These are phyloP conservation scores for Drosophila mercatorum DNA, from an alignment of 2,888 invertebrate species.

Conservation along the genomic window DNA sequence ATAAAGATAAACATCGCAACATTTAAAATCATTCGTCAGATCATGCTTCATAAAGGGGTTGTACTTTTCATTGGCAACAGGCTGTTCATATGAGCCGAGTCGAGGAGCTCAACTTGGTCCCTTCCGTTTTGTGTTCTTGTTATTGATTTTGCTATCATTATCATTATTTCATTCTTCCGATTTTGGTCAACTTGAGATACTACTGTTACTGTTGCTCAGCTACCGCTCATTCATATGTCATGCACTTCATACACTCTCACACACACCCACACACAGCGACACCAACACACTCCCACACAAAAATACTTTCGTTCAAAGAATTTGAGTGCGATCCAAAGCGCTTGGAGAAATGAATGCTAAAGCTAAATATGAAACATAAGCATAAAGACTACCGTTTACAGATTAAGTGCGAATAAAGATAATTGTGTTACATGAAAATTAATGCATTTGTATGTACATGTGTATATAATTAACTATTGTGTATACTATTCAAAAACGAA, in stretches of 20 bases:
- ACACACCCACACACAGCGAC: background rate
- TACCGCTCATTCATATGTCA: constrained; percentile 52
- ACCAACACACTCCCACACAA: constrained; percentile 4
- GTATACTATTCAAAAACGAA: constrained; percentile 72
- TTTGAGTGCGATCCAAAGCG: constrained; percentile 54
- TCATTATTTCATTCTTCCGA: constrained; percentile 50
- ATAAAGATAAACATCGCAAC: constrained; percentile 24
- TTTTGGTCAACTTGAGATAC: constrained; percentile 37
- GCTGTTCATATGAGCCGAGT: constrained; percentile 17
- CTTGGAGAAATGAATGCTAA: constrained; percentile 77
- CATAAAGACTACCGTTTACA: constrained; percentile 52
- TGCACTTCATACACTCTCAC: constrained; percentile 27
- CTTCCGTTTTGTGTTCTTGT: constrained; percentile 32
- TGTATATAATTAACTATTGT: constrained; percentile 61
- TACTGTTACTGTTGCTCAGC: constrained; percentile 39
- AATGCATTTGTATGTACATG: constrained; percentile 58
- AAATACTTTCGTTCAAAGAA: constrained; percentile 32
- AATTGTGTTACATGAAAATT: constrained; percentile 53
- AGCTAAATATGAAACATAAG: constrained; percentile 67
- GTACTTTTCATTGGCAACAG: constrained; percentile 32
- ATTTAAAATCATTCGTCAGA: constrained; percentile 45
- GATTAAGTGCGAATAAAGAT: constrained; percentile 55
- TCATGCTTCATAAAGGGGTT: constrained; percentile 49
- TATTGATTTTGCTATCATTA: constrained; percentile 48
- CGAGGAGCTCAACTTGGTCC: constrained; percentile 24